Base-by-base conservation (phyloP, 2,113 vertebrate genomes). In the Nibea albiflora region DNA sequence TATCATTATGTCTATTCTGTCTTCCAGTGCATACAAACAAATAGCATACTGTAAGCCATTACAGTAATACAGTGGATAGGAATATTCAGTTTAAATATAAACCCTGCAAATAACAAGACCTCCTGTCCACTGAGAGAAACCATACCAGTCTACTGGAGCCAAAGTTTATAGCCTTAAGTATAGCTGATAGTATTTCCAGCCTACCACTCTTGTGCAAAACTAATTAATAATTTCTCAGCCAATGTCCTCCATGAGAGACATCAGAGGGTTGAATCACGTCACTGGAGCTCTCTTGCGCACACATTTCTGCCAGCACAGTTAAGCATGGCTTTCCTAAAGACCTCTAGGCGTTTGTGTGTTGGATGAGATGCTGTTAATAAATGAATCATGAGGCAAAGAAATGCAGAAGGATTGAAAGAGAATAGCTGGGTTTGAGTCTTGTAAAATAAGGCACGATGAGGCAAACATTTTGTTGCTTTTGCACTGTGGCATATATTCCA, bases 171-270 rank as follows among this genome's bases (percentile, higher is more conserved):
- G 87, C 79, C 82, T 76, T 73, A 85, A 90, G 84, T 90, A 83
- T 85, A 90, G 90, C 88, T 87, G 76, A 87, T 88, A 91, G 79
- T 90, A 92, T 93, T 92, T 90, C 89, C 81, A 88, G 84, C 86
- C 87, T 85, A 85, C 81, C 89, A 89, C 87, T 92, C 88, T 88
- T 92, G 90, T 90, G 91, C 93, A 92, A 85, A 90, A 91, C 90
- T 92, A 93, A 93, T 94, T 90, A 93, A 95, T 94, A 94, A 95
- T 94, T 94, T 95, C 92, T 94, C 78, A 93, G 89, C 89, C 87
- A 80, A 93, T 93, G 90, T 95, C 91, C 90, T 93, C 89, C 47
- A 90, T 91, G 91, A 94, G 87, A 91, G 78, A 93, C 92, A 88
- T 92, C 89, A 88, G 69, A 85, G 83, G 80, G 87, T 90, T 87